Conservation (phyloP, 1,140 invertebrate species). For the Nylanderia fulva region DNA sequence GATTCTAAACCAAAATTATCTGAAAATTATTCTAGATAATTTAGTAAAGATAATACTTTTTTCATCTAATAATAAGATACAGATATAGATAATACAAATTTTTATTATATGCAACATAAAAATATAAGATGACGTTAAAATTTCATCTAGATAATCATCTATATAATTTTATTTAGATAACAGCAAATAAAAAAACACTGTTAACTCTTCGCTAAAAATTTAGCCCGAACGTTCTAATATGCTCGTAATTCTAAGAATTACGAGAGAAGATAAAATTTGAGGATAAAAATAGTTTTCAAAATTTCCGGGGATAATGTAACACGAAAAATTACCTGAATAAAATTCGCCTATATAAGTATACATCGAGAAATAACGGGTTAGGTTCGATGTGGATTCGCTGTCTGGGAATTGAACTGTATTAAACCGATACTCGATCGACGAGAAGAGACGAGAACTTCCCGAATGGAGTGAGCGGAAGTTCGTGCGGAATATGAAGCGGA, state of each 20-base stretch:
- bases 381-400: background rate
- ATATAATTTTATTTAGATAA: too few relatives aligned
- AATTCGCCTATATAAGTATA: background rate
- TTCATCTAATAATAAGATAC: too few relatives aligned
- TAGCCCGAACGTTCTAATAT: background rate
- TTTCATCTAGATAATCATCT: too few relatives aligned
- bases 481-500: slow-evolving; percentile 39
- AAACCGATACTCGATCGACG: slow-evolving; percentile 33
- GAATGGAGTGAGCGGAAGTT: slow-evolving; percentile 21
- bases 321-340: background rate
- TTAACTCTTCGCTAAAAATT: too few relatives aligned
- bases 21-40: too few relatives aligned
- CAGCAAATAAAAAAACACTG: too few relatives aligned
- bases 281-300: background rate
- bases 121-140: too few relatives aligned
- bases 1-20: too few relatives aligned
- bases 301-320: background rate
- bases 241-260: background rate
- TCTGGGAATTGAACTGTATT: background rate
- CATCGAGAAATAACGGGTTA: slow-evolving; percentile 17
- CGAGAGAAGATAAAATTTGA: background rate
- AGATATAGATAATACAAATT: too few relatives aligned
- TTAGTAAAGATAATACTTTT: too few relatives aligned
- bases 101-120: too few relatives aligned
- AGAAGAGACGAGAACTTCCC: background rate